A percentile compares a stretch with the other conserved stretches of the same genome.
phyloP scores from a whole-genome alignment of 2,113 vertebrate species.

The Etheostoma spectabile region DNA sequence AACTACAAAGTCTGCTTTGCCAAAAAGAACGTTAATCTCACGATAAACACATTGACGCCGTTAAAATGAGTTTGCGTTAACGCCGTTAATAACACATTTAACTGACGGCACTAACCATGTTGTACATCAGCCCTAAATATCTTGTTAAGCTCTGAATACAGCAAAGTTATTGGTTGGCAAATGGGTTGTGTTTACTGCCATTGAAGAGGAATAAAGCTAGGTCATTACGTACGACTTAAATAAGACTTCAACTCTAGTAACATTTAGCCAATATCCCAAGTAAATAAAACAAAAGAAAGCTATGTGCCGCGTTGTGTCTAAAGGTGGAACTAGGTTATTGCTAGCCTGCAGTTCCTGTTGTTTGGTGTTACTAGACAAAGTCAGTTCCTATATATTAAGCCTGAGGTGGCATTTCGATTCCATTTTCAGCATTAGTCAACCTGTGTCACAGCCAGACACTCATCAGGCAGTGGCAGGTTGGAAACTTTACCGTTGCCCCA shows the following conservation, averaged over 20 bases:
- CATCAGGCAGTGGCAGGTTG: slow-evolving; percentile 23
- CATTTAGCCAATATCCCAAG: neutral
- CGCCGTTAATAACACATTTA: too few species aligned
- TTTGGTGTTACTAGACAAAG: slow-evolving; percentile 4
- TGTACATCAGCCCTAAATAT: neutral
- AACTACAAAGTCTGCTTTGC: too few species aligned
- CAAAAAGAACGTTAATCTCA: too few species aligned
- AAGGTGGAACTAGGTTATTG: neutral
- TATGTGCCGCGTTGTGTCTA: neutral
- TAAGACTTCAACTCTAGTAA: neutral
- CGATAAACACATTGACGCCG: too few species aligned
- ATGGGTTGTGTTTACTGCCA: too few species aligned
- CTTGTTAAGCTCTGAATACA: neutral
- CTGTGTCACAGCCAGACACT: slow-evolving; percentile 29
- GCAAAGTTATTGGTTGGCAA: neutral
- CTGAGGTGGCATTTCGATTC: slow-evolving; percentile 30
- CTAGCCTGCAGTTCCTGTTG: neutral
- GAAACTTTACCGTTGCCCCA: neutral
- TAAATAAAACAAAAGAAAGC: neutral
- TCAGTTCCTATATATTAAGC: slow-evolving; percentile 10
- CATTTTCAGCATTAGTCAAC: slow-evolving; percentile 28
- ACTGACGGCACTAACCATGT: too few species aligned
- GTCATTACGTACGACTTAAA: too few species aligned
- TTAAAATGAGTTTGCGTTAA: too few species aligned
- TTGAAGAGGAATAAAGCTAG: too few species aligned